phyloP scores from a whole-genome alignment of 2,797 vertebrate species.

The Pyrrhura leucotis region DNA sequence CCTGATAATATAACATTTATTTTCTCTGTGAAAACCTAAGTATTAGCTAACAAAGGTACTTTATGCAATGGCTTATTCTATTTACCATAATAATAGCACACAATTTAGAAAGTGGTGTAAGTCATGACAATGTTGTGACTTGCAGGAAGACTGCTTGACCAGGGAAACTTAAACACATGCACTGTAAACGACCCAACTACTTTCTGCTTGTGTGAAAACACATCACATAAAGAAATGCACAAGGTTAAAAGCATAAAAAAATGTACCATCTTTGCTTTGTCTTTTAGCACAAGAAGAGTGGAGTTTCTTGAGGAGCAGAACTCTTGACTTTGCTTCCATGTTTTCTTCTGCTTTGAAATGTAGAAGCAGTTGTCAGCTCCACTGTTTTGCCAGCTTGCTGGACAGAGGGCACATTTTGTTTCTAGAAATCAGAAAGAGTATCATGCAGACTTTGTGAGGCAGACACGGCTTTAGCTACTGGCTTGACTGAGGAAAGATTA shows the following conservation, averaged over 20 bases:
- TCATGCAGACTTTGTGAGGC: not conserved
- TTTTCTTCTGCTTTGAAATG: conserved; percentile 63
- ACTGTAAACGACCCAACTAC: not conserved
- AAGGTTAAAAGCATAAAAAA: not conserved
- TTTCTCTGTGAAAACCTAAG: not conserved
- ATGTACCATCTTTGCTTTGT: conserved; percentile 17
- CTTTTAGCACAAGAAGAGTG: conserved; percentile 44
- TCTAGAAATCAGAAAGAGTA: conserved; percentile 1
- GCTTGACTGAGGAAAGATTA: not conserved
- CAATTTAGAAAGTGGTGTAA: not conserved
- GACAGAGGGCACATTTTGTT: conserved; percentile 51
- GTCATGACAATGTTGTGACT: not conserved
- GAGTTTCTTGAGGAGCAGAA: conserved; percentile 48
- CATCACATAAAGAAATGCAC: not conserved
- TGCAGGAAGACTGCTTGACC: not conserved
- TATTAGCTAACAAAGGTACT: not conserved
- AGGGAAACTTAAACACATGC: not conserved
- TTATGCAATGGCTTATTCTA: not conserved
- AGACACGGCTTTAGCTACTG: not conserved
- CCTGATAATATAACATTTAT: not conserved
- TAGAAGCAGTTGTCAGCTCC: conserved; percentile 60
- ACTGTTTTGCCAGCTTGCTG: conserved; percentile 45
- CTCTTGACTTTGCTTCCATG: conserved; percentile 62
- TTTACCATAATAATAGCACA: not conserved
- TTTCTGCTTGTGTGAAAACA: not conserved